Evolutionary conservation across 2,113 vertebrate genomes (phyloP), one percentile per base, ranked within the genome.

Genomic region (Psilopogon haemacephalus): DNA sequence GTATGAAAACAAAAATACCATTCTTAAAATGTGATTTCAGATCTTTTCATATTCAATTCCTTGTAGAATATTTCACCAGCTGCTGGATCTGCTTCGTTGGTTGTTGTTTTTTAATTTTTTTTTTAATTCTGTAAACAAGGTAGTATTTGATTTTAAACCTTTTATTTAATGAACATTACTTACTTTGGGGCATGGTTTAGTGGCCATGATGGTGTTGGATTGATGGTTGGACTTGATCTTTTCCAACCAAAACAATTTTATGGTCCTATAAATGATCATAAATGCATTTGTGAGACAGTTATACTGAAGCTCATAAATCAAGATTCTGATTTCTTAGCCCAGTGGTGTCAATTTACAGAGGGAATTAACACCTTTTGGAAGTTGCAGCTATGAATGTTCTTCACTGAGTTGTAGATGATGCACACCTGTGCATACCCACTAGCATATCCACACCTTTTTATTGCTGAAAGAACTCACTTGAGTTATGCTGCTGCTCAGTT

Each of bases 91-190:
- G 44, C 26, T 50, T 8, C 19, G 15, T 44, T 42, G 42, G 15
- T 16, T 44, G 42, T 6, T 18, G 42, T 16, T 16, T 44, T 44
- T 16, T 44, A 15, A 6, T 42, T 15, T 42, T 12, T 20, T 15
- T 48, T 86, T 85, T 24, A 86, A 64, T 58, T 89, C 42, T 77
- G 20, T 55, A 50, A 86, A 87, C 3, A 84, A 80, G 24, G 15
- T 46, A 24, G 44, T 58, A 46, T 91, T 88, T 73, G 48, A 55
- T 95, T 86, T 86, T 72, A 77, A 77, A 71, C 76, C 94, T 52
- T 79, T 4, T 54, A 42, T 62, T 44, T 55, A 30, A 32, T 79
- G 17, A 75, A 87, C 81, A 65, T 42, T n/a, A n/a, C n/a, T n/a
- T n/a, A 17, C 42, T 44, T 17, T 7, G 17, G 42, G 42, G 42